Evolutionary conservation across 2,888 invertebrate species (phyloP), one percentile per base, ranked within the genome.

Genomic region (Ochlodes sylvanus): DNA sequence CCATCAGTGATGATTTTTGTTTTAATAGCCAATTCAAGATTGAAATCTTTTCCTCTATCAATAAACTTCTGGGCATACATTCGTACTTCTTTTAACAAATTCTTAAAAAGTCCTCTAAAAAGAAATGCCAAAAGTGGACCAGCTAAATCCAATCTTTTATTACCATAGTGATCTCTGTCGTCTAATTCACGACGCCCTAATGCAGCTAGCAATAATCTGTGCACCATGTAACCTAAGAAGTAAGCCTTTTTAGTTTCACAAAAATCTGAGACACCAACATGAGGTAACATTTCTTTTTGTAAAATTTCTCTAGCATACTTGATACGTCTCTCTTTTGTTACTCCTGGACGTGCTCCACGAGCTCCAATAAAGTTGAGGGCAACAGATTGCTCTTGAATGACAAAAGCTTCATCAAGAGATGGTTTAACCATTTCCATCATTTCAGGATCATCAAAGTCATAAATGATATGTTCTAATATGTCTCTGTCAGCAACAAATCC

Each of bases 391-490:
- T 99, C 99, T 91, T 99, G 99, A 76, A 99, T 98, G 0, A 99
- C 99, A 90, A 99, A 99, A 54, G 99, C 99, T 93, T 99, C 99
- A 90, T 99, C 99, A 68, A 99, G 92, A 0, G 99, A 99, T 0
- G 99, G 99, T 87, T 99, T 99, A 0, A 99, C 99, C 99, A 99
- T 99, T 95, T 99, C 99, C 99, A 99, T 99, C 99, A 99, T 99
- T 94, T 99, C 99, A 7, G 99, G 99, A 91, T 99, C 99, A 89
- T 99, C 99, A 92, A 99, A 99, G 85, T 99, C 99, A 87, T 99
- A 99, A 80, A 99, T 99, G 72, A 99, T 99, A 82, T 99, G 99
- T 85, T 99, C 99, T 21, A 99, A 94, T 80, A 99, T 99, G 91
- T 99, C 99, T 81, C 99, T 95, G 90, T 99, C 99, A 9, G 99